phyloP scores from a whole-genome alignment of 1,140 invertebrate species.

The Physella acuta region DNA sequence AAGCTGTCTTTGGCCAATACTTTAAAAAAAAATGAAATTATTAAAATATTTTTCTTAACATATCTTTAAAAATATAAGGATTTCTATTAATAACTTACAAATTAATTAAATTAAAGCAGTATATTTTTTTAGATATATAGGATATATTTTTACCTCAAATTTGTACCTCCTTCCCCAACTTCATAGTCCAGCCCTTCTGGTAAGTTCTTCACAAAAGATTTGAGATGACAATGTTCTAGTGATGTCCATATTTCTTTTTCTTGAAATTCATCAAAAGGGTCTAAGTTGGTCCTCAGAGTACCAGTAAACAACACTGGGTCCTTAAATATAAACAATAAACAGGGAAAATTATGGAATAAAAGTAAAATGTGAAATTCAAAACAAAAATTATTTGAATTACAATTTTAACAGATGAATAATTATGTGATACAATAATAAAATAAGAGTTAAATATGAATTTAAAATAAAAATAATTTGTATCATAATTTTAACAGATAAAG shows the following conservation, averaged over 20 bases:
- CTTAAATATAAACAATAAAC: conserved; percentile 33
- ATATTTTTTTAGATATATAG: too few relatives aligned
- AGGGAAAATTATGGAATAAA: not conserved
- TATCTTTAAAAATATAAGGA: not conserved
- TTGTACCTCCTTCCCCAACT: conserved; percentile 45
- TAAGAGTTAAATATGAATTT: too few relatives aligned
- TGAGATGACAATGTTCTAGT: conserved; percentile 34
- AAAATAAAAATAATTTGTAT: too few relatives aligned
- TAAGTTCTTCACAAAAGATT: conserved; percentile 36
- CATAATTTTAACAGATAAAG: not conserved
- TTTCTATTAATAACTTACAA: too few relatives aligned
- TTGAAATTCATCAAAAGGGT: conserved; percentile 63
- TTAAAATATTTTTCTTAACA: too few relatives aligned
- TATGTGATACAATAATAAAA: too few relatives aligned
- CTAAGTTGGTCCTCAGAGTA: conserved; percentile 64
- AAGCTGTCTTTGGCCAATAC: conserved; percentile 64
- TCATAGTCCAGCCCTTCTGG: conserved; percentile 26
- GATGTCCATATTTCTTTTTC: conserved; percentile 62
- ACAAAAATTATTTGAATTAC: not conserved
- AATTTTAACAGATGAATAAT: too few relatives aligned
- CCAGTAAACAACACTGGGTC: conserved; percentile 60
- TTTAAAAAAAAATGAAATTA: conserved; percentile 59
- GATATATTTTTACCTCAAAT: conserved; percentile 50
- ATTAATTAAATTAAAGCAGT: too few relatives aligned
- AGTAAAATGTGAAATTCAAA: not conserved